Evolutionary conservation across 2,888 invertebrate genomes (phyloP), one percentile per base, ranked within the genome.

Genomic region (Cynaeus angustus): DNA sequence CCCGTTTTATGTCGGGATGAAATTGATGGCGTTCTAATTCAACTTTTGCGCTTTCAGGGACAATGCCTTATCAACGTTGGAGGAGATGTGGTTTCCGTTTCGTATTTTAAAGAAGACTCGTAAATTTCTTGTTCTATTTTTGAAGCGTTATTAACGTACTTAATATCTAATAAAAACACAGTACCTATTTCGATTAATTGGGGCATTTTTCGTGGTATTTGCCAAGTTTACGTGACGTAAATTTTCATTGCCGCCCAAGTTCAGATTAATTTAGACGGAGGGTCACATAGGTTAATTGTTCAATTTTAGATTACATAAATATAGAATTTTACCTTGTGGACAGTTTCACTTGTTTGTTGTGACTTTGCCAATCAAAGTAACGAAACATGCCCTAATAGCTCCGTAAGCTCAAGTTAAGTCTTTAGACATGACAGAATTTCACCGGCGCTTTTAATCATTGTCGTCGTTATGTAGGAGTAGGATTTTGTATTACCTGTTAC

Each of bases 61-160:
- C 98, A 98, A 86, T 98, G 97, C 87, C 88, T 98, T 71, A 92
- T 98, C 73, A 97, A 97, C 77, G 95, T 98, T 9, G 97, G 97
- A 48, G 98, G 98, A 0, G 98, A 98, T 85, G 96, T 95, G 1
- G 97, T 97, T 1, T 91, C 90, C 76, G 92, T 94, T 9, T 91
- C 93, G 8, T 94, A 94, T 83, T 91, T 86, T 77, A 84, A 87
- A 65, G 88, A 89, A 66, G 83, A 84, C 61, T 26, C 62, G 1
- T 71, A 64, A 66, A n/a, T 16, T 16, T 8, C 7, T 48, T 12
- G 10, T 67, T 14, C 12, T 46, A 14, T 67, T 58, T 37, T 56
- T 41, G 33, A 33, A n/a, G 21, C n/a, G 13, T 48, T 30, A 58
- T 66, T 66, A 14, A 43, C 38, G 53, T 66, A 41, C 50, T 66